phyloP scores from a whole-genome alignment of 2,113 vertebrate genomes.

The Melanerpes aurifrons region DNA sequence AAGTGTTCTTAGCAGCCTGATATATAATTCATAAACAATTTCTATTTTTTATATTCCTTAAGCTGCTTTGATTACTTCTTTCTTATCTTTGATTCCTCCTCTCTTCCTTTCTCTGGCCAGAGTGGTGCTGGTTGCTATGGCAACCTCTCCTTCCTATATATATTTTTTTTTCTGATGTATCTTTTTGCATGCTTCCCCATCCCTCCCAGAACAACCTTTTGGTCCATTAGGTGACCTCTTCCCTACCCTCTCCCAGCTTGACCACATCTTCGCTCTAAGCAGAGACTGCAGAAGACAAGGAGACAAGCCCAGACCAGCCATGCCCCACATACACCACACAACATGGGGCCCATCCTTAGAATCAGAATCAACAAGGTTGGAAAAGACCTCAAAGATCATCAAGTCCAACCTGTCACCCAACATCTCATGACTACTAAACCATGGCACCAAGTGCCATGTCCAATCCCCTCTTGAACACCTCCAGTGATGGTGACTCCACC shows the following conservation, averaged over 20 bases:
- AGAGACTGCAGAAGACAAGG: not conserved
- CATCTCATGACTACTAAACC: too few relatives aligned
- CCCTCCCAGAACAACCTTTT: not conserved
- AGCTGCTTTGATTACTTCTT: slow-evolving; percentile 36
- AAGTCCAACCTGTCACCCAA: too few relatives aligned
- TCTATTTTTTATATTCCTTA: not conserved
- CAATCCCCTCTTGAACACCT: too few relatives aligned
- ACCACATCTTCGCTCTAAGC: fast-evolving
- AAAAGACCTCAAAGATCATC: too few relatives aligned
- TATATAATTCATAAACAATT: slow-evolving; percentile 49
- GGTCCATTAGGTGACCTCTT: too few relatives aligned
- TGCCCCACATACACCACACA: too few relatives aligned
- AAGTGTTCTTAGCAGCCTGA: not conserved
- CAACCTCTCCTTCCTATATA: not conserved
- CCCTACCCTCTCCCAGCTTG: fast-evolving
- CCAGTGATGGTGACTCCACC: too few relatives aligned
- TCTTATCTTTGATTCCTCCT: not conserved
- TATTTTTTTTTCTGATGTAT: too few relatives aligned
- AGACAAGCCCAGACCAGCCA: too few relatives aligned
- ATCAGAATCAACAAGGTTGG: too few relatives aligned
- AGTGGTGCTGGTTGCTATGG: not conserved
- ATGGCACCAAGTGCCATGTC: too few relatives aligned
- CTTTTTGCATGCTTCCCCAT: not conserved
- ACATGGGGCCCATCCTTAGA: too few relatives aligned
- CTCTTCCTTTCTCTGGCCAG: not conserved